These are phyloP conservation scores for Hippolais icterina DNA, from an alignment of 2,113 vertebrate genomes.

Conservation along the genomic window DNA sequence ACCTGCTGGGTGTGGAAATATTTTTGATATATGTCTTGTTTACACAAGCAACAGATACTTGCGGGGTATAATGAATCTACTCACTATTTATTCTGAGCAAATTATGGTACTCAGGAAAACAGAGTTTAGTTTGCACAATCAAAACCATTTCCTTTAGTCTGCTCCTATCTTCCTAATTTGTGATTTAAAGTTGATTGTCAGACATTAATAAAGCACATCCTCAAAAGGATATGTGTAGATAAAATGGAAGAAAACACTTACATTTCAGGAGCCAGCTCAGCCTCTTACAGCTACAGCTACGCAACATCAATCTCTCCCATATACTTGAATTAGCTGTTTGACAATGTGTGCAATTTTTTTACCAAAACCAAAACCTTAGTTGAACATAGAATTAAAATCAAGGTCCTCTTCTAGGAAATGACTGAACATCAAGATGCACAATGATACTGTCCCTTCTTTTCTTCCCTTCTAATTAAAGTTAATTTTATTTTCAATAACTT, in stretches of 20 bases:
- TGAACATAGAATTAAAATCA: background rate
- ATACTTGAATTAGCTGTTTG: background rate
- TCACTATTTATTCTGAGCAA: background rate
- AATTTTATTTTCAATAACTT: background rate
- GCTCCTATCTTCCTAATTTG: background rate
- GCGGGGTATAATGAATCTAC: background rate
- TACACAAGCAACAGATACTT: background rate
- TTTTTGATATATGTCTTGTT: slow-evolving; percentile 20
- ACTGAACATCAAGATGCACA: background rate
- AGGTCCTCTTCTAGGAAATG: background rate
- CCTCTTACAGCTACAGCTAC: background rate
- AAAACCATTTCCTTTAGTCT: background rate
- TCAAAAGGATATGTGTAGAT: background rate
- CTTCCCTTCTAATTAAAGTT: background rate
- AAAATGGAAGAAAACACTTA: background rate
- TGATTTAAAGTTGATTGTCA: background rate
- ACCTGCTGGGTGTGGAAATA: slow-evolving; percentile 2
- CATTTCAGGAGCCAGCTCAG: background rate
- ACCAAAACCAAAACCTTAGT: background rate
- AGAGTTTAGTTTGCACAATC: background rate
- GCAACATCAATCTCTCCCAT: background rate
- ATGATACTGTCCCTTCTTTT: background rate
- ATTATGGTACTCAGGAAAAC: background rate
- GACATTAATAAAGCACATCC: background rate
- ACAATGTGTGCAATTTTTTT: background rate